phyloP scores from a whole-genome alignment of 1,140 invertebrate genomes.

The Oreohelix idahoensis region DNA sequence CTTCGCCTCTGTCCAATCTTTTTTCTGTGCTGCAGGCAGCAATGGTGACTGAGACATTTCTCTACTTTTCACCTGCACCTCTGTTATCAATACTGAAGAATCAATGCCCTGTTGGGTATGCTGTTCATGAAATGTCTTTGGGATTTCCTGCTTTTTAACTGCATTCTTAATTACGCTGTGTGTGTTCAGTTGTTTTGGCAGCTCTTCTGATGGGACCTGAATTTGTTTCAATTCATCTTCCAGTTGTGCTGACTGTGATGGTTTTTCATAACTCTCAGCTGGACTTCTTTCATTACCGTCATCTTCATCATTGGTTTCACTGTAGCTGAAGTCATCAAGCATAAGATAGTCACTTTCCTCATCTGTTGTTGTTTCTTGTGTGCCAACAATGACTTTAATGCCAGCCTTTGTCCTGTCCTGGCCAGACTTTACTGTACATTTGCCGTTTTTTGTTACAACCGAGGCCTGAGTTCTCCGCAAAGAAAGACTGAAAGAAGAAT shows the following conservation, averaged over 20 bases:
- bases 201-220: background rate
- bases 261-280: background rate
- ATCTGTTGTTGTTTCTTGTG: conserved; percentile 27
- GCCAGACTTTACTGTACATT: background rate
- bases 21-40: background rate
- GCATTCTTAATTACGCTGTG: background rate
- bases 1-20: background rate
- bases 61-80: background rate
- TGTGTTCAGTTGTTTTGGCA: background rate
- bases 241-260: background rate
- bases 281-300: background rate
- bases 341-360: conserved; percentile 36
- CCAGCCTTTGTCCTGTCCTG: background rate
- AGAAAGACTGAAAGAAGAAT: background rate
- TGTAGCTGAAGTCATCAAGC: conserved; percentile 32
- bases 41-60: background rate
- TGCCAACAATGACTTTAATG: background rate
- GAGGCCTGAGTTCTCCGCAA: background rate
- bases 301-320: conserved; percentile 36
- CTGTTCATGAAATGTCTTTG: background rate
- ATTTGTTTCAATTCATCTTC: background rate
- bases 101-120: background rate
- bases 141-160: background rate
- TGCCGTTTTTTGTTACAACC: background rate
- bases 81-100: too few species aligned